A percentile compares a stretch with the other conserved stretches of the same genome.
Conservation (phyloP, 2,888 invertebrate genomes). For the Leptinotarsa rubiginosa region DNA sequence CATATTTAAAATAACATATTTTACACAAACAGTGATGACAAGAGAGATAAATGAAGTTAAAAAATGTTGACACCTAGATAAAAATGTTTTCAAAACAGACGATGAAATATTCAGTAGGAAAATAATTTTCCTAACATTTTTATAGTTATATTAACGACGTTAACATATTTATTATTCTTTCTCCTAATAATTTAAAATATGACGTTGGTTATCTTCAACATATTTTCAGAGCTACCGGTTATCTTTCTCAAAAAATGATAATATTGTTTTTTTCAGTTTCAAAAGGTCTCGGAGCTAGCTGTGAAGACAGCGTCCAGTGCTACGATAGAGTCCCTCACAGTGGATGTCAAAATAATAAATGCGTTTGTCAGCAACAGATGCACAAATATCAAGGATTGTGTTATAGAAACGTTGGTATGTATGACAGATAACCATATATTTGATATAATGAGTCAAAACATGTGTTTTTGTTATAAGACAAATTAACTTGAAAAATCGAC, state of each 20-base stretch:
- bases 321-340: conserved; percentile 45
- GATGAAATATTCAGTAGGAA: no score
- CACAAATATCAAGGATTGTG: conserved; percentile 51
- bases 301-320: conserved; percentile 57
- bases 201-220: no score
- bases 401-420: conserved; percentile 53
- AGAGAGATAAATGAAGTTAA: no score
- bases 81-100: no score
- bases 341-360: conserved; percentile 54
- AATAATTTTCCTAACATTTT: no score
- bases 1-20: no score
- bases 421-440: conserved; percentile 13
- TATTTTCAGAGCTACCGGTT: background rate
- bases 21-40: no score
- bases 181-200: no score
- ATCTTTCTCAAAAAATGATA: background rate
- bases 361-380: conserved; percentile 53
- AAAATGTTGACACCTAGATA: no score
- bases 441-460: conserved; percentile 16
- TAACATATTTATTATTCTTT: no score
- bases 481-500: conserved; percentile 20
- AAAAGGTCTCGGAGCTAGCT: conserved; percentile 50
- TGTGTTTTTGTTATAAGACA: conserved; percentile 11
- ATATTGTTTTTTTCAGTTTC: conserved; percentile 50
- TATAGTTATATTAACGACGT: no score